Evolutionary conservation across 2,113 vertebrate species (phyloP).

Genomic region (human (Homo sapiens)): GRCh38 chrX:147292001-147292500

Average conservation of each 20-base stretch:
- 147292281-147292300: not conserved
- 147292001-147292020: not conserved
- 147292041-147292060: not conserved
- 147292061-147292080: not conserved
- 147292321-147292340: not conserved
- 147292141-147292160: not conserved
- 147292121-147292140: not conserved
- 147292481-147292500: too few species aligned
- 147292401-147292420: not conserved
- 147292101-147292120: not conserved
- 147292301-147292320: not conserved
- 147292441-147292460: not conserved
- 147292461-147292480: too few species aligned
- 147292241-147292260: not conserved
- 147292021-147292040: not conserved
- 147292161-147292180: not conserved
- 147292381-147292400: not conserved
- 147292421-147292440: not conserved
- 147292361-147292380: not conserved
- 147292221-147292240: not conserved
- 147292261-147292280: not conserved
- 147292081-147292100: not conserved
- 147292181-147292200: not conserved
- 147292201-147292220: not conserved
- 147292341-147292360: not conserved